Evolutionary conservation across 2,113 vertebrate genomes (phyloP).

Genomic region (Oncorhynchus keta): DNA sequence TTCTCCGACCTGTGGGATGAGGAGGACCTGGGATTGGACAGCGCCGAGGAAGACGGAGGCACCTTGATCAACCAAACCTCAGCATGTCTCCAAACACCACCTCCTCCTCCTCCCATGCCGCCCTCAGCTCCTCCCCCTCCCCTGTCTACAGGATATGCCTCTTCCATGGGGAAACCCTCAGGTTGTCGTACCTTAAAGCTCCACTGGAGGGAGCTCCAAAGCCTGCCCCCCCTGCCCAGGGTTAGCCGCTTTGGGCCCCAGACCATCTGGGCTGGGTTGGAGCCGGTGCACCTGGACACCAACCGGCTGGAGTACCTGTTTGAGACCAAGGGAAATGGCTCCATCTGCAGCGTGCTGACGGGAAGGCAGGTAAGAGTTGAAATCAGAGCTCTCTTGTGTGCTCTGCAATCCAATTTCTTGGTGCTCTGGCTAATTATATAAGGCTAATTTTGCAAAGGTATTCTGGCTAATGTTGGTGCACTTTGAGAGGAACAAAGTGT

Average conservation of each 20-base stretch:
- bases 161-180: slow-evolving; percentile 16
- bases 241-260: slow-evolving; percentile 71
- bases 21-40: slow-evolving; percentile 58
- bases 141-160: slow-evolving; percentile 5
- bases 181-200: slow-evolving; percentile 66
- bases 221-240: slow-evolving; percentile 64
- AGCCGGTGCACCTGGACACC: slow-evolving; percentile 69
- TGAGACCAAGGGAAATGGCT: slow-evolving; percentile 55
- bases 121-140: slow-evolving; percentile 30
- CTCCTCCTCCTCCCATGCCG: slow-evolving; percentile 46
- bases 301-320: slow-evolving; percentile 70
- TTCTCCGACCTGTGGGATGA: slow-evolving; percentile 80
- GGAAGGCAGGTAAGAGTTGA: slow-evolving; percentile 56
- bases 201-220: slow-evolving; percentile 73
- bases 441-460: neutral
- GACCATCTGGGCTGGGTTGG: slow-evolving; percentile 74
- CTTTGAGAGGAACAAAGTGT: too few relatives aligned
- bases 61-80: neutral
- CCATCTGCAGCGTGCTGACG: slow-evolving; percentile 39
- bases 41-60: slow-evolving; percentile 51
- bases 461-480: too few relatives aligned
- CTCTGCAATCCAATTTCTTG: too few relatives aligned
- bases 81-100: neutral
- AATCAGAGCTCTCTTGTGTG: too few relatives aligned
- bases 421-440: too few relatives aligned